Base-by-base conservation (phyloP, 2,797 vertebrate genomes). In the Uromys caudimaculatus region DNA sequence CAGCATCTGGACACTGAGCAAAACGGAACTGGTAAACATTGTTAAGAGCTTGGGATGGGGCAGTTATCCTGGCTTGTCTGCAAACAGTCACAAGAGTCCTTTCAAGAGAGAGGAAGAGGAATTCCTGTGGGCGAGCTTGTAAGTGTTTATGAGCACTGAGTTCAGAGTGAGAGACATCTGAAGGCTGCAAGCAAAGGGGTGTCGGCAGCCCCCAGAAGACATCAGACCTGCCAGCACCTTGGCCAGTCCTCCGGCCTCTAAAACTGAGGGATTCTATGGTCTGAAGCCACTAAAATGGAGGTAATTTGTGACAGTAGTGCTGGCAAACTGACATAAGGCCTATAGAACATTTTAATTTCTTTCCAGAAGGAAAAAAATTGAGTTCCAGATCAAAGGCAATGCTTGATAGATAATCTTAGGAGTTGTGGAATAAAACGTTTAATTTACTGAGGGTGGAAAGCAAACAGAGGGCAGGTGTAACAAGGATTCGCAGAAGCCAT, bases 281-380 rank as follows among this genome's bases (percentile, higher is more conserved):
- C 79, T 87, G 44, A 90, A 93, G 38, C 12, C 60, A 27, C 44
- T 62, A 50, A 60, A 44, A 85, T 32, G 62, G 24, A 93, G 44
- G 35, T 41, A 29, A 58, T 92, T 82, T 94, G 19, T 58, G 78
- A 85, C 5, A 89, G 13, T 23, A 73, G 32, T 60, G 35, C 16
- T 47, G 93, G 54, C 32, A 94, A 94, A 94, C 50, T 83, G 85
- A 73, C 47, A 81, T 0, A 41, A 2, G 3, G 23, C 27, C 54
- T 62, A 32, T 21, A 67, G 90, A 85, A 89, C 50, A 52, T 94
- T 91, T 78, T 83, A 12, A 17, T 94, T 86, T 94, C 44, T 92
- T 91, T 95, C 60, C 73, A 90, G 71, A 75, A 95, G 58, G 52
- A 38, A 88, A 92, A 47, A 71, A 71, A 35, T 23, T 58, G 44